Percentiles rank a stretch among this genome's conserved stretches.
Evolutionary conservation across 2,888 invertebrate genomes (phyloP).

Genomic region (Heliconius erato): DNA sequence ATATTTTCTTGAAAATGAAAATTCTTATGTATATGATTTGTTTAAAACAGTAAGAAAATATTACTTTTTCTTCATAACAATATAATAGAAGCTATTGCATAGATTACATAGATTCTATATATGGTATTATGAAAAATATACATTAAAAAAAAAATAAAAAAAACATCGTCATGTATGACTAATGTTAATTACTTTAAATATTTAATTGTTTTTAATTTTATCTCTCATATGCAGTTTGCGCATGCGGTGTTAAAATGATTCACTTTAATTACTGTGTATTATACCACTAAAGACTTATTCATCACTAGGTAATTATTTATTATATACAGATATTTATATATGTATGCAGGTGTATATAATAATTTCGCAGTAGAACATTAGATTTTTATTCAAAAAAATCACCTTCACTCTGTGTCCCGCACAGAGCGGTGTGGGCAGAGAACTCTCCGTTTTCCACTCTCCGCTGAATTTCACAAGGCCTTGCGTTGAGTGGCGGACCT

Average conservation of each 20-base stretch:
- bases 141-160: not conserved
- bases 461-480: no score
- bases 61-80: not conserved
- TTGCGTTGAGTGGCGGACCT: no score
- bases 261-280: constrained; percentile 11
- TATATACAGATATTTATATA: not conserved
- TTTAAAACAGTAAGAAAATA: no score
- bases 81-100: not conserved
- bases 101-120: not conserved
- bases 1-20: no score
- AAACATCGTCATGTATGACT: not conserved
- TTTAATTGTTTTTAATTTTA: not conserved
- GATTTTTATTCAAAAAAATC: no score
- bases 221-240: not conserved
- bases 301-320: not conserved
- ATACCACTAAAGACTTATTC: not conserved
- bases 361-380: no score
- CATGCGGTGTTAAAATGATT: constrained; percentile 7
- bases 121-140: not conserved
- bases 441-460: no score
- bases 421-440: no score
- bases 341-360: no score
- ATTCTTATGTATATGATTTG: no score
- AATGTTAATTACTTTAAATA: not conserved
- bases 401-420: no score